Conservation (phyloP, 1,140 invertebrate genomes). For the Trachymyrmex cornetzi region DNA sequence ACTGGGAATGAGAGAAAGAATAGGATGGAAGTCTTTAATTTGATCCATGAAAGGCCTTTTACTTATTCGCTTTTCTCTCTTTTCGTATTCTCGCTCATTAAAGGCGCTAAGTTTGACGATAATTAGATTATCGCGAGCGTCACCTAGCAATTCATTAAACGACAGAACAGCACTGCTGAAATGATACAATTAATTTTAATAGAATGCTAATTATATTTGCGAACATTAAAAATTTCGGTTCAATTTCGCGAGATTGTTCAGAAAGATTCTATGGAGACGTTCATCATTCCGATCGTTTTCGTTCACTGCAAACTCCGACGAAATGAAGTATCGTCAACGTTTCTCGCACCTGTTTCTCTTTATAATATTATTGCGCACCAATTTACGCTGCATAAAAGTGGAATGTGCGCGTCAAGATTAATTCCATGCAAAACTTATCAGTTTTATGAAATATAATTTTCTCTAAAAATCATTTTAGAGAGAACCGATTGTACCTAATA, state of each 20-base stretch:
- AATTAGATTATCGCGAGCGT: conserved; percentile 38
- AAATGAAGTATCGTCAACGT: neutral
- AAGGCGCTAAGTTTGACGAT: conserved; percentile 38
- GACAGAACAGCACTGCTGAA: neutral
- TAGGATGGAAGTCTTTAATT: neutral
- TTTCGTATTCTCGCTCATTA: conserved; percentile 15
- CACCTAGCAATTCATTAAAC: conserved; percentile 29
- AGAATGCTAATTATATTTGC: neutral
- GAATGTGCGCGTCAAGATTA: conserved; percentile 32
- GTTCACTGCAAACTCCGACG: conserved; percentile 9
- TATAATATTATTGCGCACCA: neutral
- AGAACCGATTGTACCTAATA: neutral
- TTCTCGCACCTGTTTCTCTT: conserved; percentile 4
- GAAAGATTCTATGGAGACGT: neutral
- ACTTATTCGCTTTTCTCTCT: conserved; percentile 30
- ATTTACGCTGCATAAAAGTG: conserved; percentile 13
- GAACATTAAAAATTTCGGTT: conserved; percentile 4
- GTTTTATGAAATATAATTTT: neutral
- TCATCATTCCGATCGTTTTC: neutral
- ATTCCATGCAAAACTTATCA: neutral
- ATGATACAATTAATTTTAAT: conserved; percentile 18
- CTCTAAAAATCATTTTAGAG: neutral
- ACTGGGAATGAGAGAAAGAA: neutral
- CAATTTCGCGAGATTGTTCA: conserved; percentile 25
- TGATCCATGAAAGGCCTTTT: conserved; percentile 31